Evolutionary conservation across 2,888 invertebrate species (phyloP).

Genomic region (Fragum fragum): DNA sequence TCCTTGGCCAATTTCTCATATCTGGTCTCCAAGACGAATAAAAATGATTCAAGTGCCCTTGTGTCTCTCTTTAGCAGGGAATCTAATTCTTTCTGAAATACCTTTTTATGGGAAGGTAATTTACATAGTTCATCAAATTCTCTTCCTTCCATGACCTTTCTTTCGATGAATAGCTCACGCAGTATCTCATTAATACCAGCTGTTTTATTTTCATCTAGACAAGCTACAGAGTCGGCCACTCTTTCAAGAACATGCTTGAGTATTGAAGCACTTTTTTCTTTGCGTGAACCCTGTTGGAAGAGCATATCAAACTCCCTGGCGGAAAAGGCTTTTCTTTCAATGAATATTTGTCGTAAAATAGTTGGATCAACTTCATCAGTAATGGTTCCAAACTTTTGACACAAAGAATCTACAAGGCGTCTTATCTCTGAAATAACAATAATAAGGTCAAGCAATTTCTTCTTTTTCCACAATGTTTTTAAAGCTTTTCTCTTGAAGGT

Average conservation of each 20-base stretch:
- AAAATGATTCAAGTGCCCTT: not conserved
- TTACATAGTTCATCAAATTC: not conserved
- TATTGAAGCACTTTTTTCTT: not conserved
- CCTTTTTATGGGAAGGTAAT: not conserved
- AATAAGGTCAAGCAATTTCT: too few relatives aligned
- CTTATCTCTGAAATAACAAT: not conserved
- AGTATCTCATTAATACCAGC: not conserved
- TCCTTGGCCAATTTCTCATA: not conserved
- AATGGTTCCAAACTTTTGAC: not conserved
- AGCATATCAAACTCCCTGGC: conserved; percentile 1
- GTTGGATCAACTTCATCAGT: conserved; percentile 5
- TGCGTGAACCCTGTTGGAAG: not conserved
- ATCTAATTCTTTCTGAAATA: not conserved
- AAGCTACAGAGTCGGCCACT: not conserved
- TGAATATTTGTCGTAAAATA: not conserved
- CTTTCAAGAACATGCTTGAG: not conserved
- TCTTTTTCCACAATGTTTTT: too few relatives aligned
- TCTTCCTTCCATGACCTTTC: not conserved
- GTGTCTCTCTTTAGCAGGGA: not conserved
- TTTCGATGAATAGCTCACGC: not conserved
- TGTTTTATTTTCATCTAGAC: not conserved
- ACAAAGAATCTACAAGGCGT: not conserved
- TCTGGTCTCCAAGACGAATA: conserved; percentile 4
- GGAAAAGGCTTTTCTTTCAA: not conserved
- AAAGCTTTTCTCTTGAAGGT: too few relatives aligned